These are phyloP conservation scores for Rhogogaster chlorosoma DNA, from an alignment of 2,888 invertebrate genomes.

Conservation along the genomic window DNA sequence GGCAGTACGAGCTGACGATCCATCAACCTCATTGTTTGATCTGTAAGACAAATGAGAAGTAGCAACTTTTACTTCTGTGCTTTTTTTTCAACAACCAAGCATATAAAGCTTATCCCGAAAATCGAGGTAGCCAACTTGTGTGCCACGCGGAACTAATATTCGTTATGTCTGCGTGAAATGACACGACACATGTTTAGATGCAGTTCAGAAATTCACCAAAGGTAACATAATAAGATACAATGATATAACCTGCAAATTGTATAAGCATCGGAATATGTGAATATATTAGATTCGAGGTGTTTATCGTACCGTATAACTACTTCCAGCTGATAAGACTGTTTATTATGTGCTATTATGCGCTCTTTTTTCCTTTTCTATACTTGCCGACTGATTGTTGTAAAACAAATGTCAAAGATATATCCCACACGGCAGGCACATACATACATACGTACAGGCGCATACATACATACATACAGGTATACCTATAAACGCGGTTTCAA, in stretches of 20 bases:
- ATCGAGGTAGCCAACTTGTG: no score
- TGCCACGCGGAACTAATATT: neutral
- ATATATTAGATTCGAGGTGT: neutral
- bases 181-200: neutral
- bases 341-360: neutral
- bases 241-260: slow-evolving; percentile 14
- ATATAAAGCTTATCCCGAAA: no score
- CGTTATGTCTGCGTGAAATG: neutral
- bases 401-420: neutral
- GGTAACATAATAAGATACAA: neutral
- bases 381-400: neutral
- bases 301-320: neutral
- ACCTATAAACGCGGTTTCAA: no score
- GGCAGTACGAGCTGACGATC: slow-evolving; percentile 76
- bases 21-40: slow-evolving; percentile 64
- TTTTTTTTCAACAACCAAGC: no score
- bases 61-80: neutral
- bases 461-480: no score
- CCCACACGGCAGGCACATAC: no score
- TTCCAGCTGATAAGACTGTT: no score
- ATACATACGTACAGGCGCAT: no score
- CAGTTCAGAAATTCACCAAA: neutral
- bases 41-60: neutral
- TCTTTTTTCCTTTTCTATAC: neutral
- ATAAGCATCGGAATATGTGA: neutral